Conservation (phyloP, 2,113 vertebrate genomes). For the Herpetotheres cachinnans region DNA sequence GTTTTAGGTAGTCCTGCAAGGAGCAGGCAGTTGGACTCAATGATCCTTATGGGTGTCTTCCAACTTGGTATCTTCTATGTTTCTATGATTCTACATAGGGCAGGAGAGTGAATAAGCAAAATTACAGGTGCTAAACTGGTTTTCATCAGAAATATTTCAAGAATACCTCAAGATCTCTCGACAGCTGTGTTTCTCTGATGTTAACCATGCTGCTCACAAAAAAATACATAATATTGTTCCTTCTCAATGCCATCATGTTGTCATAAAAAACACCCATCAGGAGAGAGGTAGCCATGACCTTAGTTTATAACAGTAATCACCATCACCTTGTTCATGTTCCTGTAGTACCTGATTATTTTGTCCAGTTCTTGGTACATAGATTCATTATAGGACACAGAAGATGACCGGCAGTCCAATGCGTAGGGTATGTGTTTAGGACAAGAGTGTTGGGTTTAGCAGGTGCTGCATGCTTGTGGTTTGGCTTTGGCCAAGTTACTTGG, state of each 20-base stretch:
- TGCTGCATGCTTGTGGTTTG: not conserved
- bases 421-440: not conserved
- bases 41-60: not conserved
- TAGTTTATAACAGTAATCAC: not conserved
- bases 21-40: not conserved
- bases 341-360: not conserved
- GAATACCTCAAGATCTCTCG: not conserved
- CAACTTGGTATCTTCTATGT: not conserved
- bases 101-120: not conserved
- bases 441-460: not conserved
- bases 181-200: not conserved
- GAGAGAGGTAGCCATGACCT: not conserved
- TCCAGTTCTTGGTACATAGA: not conserved
- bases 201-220: not conserved
- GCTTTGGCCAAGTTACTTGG: not conserved
- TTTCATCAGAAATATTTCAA: not conserved
- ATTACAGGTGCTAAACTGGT: not conserved
- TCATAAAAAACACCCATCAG: not conserved
- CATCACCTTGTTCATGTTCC: not conserved
- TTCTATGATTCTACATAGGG: not conserved
- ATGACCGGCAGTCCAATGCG: rapidly evolving
- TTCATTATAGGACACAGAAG: not conserved
- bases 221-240: not conserved
- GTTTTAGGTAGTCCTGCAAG: not conserved
- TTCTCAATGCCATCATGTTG: not conserved